Percentiles rank a stretch among this genome's conserved stretches.
These are phyloP conservation scores for Latrodectus hesperus DNA, from an alignment of 2,888 invertebrate genomes.

Conservation along the genomic window DNA sequence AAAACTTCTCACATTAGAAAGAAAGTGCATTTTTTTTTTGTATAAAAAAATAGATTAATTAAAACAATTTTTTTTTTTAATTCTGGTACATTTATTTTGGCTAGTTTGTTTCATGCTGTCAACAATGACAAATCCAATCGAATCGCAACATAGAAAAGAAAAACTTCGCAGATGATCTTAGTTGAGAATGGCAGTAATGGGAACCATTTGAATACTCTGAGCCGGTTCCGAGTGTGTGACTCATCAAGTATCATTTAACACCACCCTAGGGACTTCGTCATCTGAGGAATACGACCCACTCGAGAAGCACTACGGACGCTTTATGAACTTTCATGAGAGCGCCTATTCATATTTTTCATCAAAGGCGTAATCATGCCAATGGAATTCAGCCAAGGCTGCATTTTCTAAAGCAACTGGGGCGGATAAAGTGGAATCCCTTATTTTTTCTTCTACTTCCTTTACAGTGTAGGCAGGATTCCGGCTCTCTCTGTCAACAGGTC, in stretches of 20 bases:
- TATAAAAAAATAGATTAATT: too few relatives aligned
- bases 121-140: too few relatives aligned
- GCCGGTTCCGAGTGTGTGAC: not conserved
- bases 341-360: slow-evolving; percentile 34
- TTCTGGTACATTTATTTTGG: too few relatives aligned
- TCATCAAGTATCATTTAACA: slow-evolving; percentile 25
- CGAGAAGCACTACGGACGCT: slow-evolving; percentile 7
- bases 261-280: slow-evolving; percentile 9
- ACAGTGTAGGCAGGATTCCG: not conserved
- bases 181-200: not conserved
- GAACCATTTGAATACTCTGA: not conserved
- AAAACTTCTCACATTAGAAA: too few relatives aligned
- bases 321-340: slow-evolving; percentile 37
- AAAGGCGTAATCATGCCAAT: slow-evolving; percentile 32
- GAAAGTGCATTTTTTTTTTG: too few relatives aligned
- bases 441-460: not conserved
- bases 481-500: slow-evolving; percentile 3
- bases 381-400: slow-evolving; percentile 35
- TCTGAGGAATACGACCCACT: slow-evolving; percentile 1
- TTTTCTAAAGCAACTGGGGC: not conserved
- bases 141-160: too few relatives aligned
- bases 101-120: too few relatives aligned
- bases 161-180: not conserved
- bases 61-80: too few relatives aligned
- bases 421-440: not conserved